phyloP scores from a whole-genome alignment of 2,888 invertebrate species.

The Ecdyonurus torrentis region DNA sequence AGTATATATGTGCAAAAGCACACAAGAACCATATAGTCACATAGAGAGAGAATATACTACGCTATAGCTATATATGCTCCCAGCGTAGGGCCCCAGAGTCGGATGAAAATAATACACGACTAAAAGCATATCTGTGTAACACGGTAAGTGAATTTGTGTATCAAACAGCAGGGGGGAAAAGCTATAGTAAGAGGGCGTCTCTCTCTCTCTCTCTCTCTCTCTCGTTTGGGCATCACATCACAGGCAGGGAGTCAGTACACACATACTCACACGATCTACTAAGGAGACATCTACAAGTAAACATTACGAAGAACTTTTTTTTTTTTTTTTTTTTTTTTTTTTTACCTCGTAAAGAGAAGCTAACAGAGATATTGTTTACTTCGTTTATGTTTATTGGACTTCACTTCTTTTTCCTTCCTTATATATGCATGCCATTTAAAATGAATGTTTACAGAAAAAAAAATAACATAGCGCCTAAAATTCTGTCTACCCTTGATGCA shows the following conservation, averaged over 20 bases:
- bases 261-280: background rate
- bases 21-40: too few relatives aligned
- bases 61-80: too few relatives aligned
- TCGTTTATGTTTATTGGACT: background rate
- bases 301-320: background rate
- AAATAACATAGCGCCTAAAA: background rate
- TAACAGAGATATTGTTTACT: background rate
- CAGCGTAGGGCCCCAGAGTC: constrained; percentile 3
- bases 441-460: background rate
- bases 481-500: background rate
- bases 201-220: too few relatives aligned
- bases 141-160: constrained; percentile 27
- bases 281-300: too few relatives aligned
- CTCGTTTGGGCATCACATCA: too few relatives aligned
- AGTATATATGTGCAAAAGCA: too few relatives aligned
- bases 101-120: constrained; percentile 17
- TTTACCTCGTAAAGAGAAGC: background rate
- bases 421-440: too few relatives aligned
- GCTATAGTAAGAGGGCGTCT: constrained; percentile 5
- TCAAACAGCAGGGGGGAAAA: constrained; percentile 17
- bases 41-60: background rate
- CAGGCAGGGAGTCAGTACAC: constrained; percentile 11
- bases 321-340: background rate
- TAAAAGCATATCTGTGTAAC: constrained; percentile 29
- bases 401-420: background rate